Conservation (phyloP, 2,113 vertebrate genomes). For the Tricholaema leucomelas region DNA sequence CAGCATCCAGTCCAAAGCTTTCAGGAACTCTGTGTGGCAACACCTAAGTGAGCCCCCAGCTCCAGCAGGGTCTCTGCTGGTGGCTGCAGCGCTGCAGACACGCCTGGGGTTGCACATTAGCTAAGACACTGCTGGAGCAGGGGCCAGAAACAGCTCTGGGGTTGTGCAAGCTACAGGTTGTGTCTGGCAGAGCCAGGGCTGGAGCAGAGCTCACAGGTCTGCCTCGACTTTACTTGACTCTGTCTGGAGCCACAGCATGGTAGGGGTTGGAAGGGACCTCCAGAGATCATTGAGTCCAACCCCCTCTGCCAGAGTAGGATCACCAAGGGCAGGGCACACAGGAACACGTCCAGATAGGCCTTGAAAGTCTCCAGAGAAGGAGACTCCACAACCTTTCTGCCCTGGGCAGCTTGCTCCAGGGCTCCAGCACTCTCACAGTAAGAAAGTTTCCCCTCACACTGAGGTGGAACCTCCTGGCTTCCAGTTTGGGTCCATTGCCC, state of each 20-base stretch:
- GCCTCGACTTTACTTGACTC: constrained; percentile 45
- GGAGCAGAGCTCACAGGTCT: neutral
- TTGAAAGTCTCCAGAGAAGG: too few species aligned
- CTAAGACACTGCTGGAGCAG: constrained; percentile 42
- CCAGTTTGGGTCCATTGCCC: too few species aligned
- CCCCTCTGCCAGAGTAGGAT: too few species aligned
- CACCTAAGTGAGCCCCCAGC: neutral
- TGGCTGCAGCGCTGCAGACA: constrained; percentile 33
- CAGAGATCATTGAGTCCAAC: too few species aligned
- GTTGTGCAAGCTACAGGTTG: constrained; percentile 32
- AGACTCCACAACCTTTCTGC: too few species aligned
- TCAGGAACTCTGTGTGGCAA: constrained; percentile 19
- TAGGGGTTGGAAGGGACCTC: too few species aligned
- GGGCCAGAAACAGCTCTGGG: constrained; percentile 53
- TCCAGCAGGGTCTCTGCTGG: constrained; percentile 16
- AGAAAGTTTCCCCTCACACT: too few species aligned
- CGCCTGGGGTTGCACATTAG: constrained; percentile 46
- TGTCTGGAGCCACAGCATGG: constrained; percentile 9
- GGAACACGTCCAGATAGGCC: too few species aligned
- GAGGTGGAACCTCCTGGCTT: too few species aligned
- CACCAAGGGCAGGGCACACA: too few species aligned
- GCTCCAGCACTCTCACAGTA: too few species aligned
- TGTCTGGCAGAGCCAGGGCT: constrained; percentile 30
- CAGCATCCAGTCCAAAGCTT: constrained; percentile 44
- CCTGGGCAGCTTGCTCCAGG: too few species aligned